Base-by-base conservation (phyloP, 2,797 vertebrate genomes). In the Micrastur ruficollis region DNA sequence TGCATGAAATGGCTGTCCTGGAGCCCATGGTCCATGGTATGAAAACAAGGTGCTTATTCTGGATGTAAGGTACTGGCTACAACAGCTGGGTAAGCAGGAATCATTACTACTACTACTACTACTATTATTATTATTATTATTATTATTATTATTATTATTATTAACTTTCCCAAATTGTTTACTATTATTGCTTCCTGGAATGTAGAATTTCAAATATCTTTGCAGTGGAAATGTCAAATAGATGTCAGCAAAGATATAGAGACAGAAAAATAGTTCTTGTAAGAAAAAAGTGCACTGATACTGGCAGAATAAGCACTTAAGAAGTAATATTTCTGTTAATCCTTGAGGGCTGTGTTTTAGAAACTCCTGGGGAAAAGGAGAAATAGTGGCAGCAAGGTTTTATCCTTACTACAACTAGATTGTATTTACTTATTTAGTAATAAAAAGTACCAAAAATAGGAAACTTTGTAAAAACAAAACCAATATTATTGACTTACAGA, bases 371-470 rank as follows among this genome's bases (percentile, higher is more conserved):
- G 7, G n/a, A 36, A 65, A 78, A 58, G 3, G 3, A 65, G 5
- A 56, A 89, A 84, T 22, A 2, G 2, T 38, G 8, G 4, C 18
- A 61, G 7, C 14, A 50, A 49, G 9, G 1, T 8, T 36, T 47
- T 29, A 70, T 46, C 23, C 25, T 58, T 46, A 27, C 3, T 50
- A 21, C n/a, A 63, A 17, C 16, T 36, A 52, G 16, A 26, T 53
- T 85, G 78, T 58, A 23, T 63, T 49, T 79, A 63, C 2, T 36
- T 55, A 29, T 46, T 82, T 58, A 66, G 20, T 34, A 58, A 38
- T 13, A 74, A 52, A 70, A 67, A 34, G 1, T 6, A 53, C 0
- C 0, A 36, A 36, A 70, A 65, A 27, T 10, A 25, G 0, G 4
- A 49, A 27, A 53, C 3, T 38, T 40, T 75, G 49, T 32, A 5